Conservation (phyloP, 2,888 invertebrate genomes). For the Netelia melanura region DNA sequence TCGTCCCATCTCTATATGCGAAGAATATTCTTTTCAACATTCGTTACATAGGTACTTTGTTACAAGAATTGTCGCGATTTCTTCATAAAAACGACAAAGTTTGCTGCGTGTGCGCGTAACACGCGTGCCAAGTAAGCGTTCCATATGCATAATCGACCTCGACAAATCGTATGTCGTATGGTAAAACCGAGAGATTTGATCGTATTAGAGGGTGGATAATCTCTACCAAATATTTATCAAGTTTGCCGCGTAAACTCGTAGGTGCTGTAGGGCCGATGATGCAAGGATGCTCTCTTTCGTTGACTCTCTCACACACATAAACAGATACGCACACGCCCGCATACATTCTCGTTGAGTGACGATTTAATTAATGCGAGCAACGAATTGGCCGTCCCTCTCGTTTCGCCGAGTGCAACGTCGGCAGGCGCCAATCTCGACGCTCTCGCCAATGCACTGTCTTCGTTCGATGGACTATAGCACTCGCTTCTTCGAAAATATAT, state of each 20-base stretch:
- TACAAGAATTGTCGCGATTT: too few relatives aligned
- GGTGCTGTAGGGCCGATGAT: conserved; percentile 15
- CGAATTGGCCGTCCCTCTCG: conserved; percentile 50
- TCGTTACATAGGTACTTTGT: too few relatives aligned
- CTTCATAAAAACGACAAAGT: too few relatives aligned
- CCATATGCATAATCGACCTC: too few relatives aligned
- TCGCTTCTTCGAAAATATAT: background rate
- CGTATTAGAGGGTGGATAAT: too few relatives aligned
- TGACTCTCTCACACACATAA: background rate
- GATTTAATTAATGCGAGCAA: conserved; percentile 62
- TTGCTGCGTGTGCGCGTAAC: too few relatives aligned
- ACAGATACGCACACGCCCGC: background rate
- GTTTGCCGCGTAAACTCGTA: conserved; percentile 56
- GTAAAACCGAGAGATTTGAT: too few relatives aligned
- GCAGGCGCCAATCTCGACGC: conserved; percentile 45
- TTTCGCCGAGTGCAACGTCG: conserved; percentile 41
- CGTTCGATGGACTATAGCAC: background rate
- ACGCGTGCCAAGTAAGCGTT: too few relatives aligned
- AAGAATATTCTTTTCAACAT: too few relatives aligned
- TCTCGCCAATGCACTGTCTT: background rate
- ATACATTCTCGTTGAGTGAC: conserved; percentile 42
- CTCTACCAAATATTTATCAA: conserved; percentile 18
- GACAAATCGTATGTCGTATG: too few relatives aligned
- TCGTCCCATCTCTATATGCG: too few relatives aligned
- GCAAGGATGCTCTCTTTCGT: conserved; percentile 25